Percentiles rank a stretch among this genome's conserved stretches.
Evolutionary conservation across 37 sponge, comb jelly and placozoan species (phyloP).

Genomic region (Hormiphora californensis): DNA sequence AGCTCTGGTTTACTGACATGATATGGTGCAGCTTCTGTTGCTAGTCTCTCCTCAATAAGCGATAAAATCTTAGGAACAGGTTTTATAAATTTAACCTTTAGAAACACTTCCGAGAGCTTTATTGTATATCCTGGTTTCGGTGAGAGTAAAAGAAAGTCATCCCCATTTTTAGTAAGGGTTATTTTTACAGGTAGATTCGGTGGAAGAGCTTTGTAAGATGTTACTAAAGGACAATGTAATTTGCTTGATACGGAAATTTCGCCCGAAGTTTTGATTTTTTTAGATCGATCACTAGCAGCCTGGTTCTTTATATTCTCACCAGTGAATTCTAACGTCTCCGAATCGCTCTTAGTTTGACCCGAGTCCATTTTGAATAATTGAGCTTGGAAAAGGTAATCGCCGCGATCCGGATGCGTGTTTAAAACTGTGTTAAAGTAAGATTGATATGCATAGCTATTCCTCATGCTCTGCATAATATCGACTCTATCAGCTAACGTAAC

Average conservation of each 20-base stretch:
- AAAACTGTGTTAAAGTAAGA: not conserved
- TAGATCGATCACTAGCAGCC: not conserved
- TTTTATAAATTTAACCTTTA: not conserved
- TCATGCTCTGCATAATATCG: constrained; percentile 2
- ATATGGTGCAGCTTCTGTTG: not conserved
- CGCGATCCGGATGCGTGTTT: not conserved
- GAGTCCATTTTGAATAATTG: not conserved
- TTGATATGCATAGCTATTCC: constrained; percentile 22
- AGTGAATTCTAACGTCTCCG: not conserved
- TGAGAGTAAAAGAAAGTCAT: not conserved
- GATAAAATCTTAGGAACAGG: not conserved
- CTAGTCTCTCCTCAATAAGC: not conserved
- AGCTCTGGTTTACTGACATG: not conserved
- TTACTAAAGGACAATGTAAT: not conserved
- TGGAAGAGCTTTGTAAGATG: not conserved
- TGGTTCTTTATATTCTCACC: not conserved
- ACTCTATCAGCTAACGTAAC: not conserved
- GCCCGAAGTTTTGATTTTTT: not conserved
- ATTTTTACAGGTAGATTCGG: not conserved
- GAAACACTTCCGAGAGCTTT: not conserved
- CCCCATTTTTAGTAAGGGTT: not conserved
- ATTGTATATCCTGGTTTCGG: not conserved
- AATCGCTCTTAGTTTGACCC: not conserved
- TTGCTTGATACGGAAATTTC: not conserved
- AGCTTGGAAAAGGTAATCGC: not conserved